These are phyloP conservation scores for Agrochola macilenta DNA, from an alignment of 2,888 invertebrate genomes.

Conservation along the genomic window DNA sequence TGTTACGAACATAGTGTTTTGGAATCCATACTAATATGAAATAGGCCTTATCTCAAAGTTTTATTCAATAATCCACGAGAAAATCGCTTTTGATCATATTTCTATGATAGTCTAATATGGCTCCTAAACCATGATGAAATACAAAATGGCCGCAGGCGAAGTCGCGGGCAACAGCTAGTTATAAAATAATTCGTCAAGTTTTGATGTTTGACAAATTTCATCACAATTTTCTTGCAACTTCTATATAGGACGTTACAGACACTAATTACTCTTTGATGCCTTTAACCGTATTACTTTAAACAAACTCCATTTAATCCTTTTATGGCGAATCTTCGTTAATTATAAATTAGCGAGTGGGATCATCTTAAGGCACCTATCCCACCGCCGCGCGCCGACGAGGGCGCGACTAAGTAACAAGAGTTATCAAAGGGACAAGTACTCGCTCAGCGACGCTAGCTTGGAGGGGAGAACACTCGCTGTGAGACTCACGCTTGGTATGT, in stretches of 20 bases:
- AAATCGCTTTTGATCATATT: too few relatives aligned
- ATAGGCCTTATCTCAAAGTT: too few relatives aligned
- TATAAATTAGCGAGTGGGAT: conserved; percentile 51
- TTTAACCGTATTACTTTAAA: conserved; percentile 50
- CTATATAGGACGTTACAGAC: conserved; percentile 29
- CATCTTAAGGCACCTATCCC: conserved; percentile 21
- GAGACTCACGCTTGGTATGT: not conserved
- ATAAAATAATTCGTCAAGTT: conserved; percentile 16
- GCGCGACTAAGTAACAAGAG: not conserved
- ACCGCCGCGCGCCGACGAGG: not conserved
- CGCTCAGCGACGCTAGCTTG: not conserved
- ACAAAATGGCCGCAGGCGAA: too few relatives aligned
- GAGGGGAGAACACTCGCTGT: not conserved
- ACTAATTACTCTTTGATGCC: conserved; percentile 60
- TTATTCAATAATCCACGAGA: too few relatives aligned
- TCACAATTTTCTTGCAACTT: conserved; percentile 33
- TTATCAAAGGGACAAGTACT: not conserved
- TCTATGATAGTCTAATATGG: too few relatives aligned
- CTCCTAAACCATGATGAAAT: too few relatives aligned
- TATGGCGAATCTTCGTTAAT: conserved; percentile 51
- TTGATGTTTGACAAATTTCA: conserved; percentile 40
- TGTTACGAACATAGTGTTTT: too few relatives aligned
- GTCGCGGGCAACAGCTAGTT: too few relatives aligned
- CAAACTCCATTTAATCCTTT: conserved; percentile 58
- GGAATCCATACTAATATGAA: too few relatives aligned